Evolutionary conservation across 92 coral and sea anemone genomes (phyloP), one percentile per base, ranked within the genome.

Genomic region (Porites rus): DNA sequence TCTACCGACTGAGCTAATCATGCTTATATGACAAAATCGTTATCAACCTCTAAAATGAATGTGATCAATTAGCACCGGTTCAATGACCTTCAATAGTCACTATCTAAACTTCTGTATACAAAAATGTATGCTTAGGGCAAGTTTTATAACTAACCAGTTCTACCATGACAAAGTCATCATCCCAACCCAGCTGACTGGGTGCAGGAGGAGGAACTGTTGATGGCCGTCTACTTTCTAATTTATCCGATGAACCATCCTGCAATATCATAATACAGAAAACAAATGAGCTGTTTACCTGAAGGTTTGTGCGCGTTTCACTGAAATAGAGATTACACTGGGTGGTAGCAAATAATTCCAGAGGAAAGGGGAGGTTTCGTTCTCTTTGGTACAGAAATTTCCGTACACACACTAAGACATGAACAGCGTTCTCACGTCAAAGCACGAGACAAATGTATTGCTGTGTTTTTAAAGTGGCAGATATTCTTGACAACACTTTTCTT

Each of bases 91-190:
- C 61, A 56, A 10, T 10, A 16, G 20, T 16, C n/a, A 14, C 66
- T 14, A 62, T 4, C 66, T 16, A 14, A 7, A 17, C 18, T 3
- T 62, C 66, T 0, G 28, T 19, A 9, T 24, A 25, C 28, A 16
- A 10, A 24, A 8, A 10, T 8, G 24, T 8, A 10, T 0, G 18
- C 7, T 62, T 7, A 52, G 77, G 21, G 62, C 62, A 17, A 0
- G n/a, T 19, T 43, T 19, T 19, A 81, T 31, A 12, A 89, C 94
- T 92, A 76, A 96, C 99, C 87, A 96, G 81, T 77, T 96, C 99
- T 0, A 96, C 98, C 95, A 96, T 93, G 38, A 96, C 98, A 65
- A 96, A 96, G 82, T 91, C 99, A 59, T 96, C 99, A 43, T 96
- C 98, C 50, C 88, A 89, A 25, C 92, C 96, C 85, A 91, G 88